Base-by-base conservation (phyloP, 2,888 invertebrate genomes). In the Aricia artaxerxes region DNA sequence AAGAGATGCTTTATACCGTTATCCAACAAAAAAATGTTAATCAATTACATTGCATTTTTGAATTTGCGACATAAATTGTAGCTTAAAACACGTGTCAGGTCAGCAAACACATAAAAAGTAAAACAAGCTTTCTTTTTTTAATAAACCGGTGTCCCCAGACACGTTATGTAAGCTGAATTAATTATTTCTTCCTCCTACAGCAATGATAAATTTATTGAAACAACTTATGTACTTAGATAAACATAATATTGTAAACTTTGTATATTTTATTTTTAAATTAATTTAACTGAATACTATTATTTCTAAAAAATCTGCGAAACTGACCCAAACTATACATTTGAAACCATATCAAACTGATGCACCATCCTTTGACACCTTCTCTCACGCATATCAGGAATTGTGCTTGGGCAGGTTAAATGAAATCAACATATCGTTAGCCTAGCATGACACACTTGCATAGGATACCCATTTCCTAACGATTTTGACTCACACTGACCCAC, bases 101-200 rank as follows among this genome's bases (percentile, higher is more conserved):
- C 38, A 69, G 69, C 6, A 69, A 69, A 69, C 69, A 69, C 38
- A 75, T 75, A 24, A 49, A 73, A 75, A 44, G 11, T 44, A 75
- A 75, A 24, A 73, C 73, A n/a, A 75, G 31, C 75, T 75, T 75
- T 75, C 75, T 75, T 44, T 75, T 44, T 44, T 44, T 49, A 53
- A 24, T 49, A 75, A 75, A 44, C 75, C 75, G 49, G 75, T 49
- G 49, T 24, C 75, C 9, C 75, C 75, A 44, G 75, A 49, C 75
- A 5, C 49, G 44, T 75, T 75, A 75, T 44, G 75, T 75, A 75
- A 44, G 49, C 24, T 44, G 44, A 75, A 75, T 75, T 69, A 35
- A 69, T 69, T 69, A 69, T 69, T 69, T 69, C 69, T 69, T 69
- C 69, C 69, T 38, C 13, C 69, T 69, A 69, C 35, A 69, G 57